Evolutionary conservation across 2,797 vertebrate species (phyloP).

Genomic region (Cirrhinus mrigala): DNA sequence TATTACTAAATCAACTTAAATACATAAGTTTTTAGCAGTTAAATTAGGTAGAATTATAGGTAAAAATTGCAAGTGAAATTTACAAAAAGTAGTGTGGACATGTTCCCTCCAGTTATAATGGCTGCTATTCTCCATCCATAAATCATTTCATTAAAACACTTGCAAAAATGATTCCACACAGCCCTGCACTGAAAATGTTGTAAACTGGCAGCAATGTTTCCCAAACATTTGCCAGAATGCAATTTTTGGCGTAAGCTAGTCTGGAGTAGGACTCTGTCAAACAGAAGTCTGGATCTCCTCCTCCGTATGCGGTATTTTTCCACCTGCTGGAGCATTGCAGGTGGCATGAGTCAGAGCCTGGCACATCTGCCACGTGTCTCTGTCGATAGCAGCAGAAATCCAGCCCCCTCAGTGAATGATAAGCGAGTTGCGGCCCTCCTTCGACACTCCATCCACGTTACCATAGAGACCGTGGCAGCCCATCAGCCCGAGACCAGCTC

Average conservation of each 20-base stretch:
- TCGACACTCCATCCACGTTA: slow-evolving; percentile 64
- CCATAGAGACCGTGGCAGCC: slow-evolving; percentile 73
- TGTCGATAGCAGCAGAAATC: slow-evolving; percentile 62
- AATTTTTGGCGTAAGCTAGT: not conserved
- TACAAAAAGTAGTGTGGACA: not conserved
- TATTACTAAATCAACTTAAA: not conserved
- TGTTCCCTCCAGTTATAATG: not conserved
- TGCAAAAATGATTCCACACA: not conserved
- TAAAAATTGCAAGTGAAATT: not conserved
- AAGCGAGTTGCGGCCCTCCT: slow-evolving; percentile 63
- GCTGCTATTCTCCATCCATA: not conserved
- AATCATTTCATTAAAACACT: not conserved
- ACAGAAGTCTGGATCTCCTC: slow-evolving; percentile 26
- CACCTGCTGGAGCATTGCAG: slow-evolving; percentile 72
- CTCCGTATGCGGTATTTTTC: slow-evolving; percentile 65
- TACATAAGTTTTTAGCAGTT: not conserved
- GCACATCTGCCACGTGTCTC: slow-evolving; percentile 70
- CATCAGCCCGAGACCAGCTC: slow-evolving; percentile 49
- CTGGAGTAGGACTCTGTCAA: slow-evolving; percentile 2
- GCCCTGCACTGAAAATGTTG: not conserved
- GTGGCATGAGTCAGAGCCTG: slow-evolving; percentile 68
- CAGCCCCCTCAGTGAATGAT: slow-evolving; percentile 62
- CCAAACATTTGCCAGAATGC: not conserved
- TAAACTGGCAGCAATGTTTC: not conserved
- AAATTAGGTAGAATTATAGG: not conserved